Evolutionary conservation across 2,888 invertebrate species (phyloP), one percentile per base, ranked within the genome.

Genomic region (Hydropsyche betteni): DNA sequence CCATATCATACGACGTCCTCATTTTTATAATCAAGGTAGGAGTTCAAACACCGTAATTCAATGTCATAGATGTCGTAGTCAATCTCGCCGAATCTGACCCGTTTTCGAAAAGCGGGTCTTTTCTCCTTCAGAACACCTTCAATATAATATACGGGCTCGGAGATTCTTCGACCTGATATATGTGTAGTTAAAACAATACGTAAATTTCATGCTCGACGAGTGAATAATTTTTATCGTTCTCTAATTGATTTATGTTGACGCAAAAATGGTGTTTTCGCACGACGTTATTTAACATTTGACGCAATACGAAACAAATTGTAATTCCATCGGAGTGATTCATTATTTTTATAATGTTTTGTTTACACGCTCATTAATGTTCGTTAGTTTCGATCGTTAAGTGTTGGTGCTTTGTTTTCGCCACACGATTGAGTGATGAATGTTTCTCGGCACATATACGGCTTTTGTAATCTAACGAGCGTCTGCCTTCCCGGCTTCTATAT

Each of bases 401-500:
- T 58, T 58, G 24, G 58, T 3, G 24, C 24, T 58, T 58, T 16
- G 58, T 76, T 61, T 69, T 69, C 69, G 68, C 36, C 36, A 14
- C 24, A 24, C 38, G 33, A 36, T 68, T 34, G 69, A 69, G 16
- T 69, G 69, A 69, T 69, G 6, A 33, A 68, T 68, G 68, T 4
- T 36, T 10, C 14, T n/a, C 12, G 8, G 24, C 16, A 58, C 58
- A 24, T 58, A 16, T 58, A 58, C 16, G 58, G 58, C 58, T 58
- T 58, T 58, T 58, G 58, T 58, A 58, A 58, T 58, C n/a, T 53
- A 58, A 58, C 58, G 58, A 58, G 16, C 58, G 58, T 58, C 58
- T 58, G 16, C 16, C 58, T 51, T 69, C 33, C 69, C 8, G 50
- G 7, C 33, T 24, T 69, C 70, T 70, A 70, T 70, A 70, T 70